phyloP scores from a whole-genome alignment of 2,888 invertebrate genomes.

The Stenotaenia linearis region DNA sequence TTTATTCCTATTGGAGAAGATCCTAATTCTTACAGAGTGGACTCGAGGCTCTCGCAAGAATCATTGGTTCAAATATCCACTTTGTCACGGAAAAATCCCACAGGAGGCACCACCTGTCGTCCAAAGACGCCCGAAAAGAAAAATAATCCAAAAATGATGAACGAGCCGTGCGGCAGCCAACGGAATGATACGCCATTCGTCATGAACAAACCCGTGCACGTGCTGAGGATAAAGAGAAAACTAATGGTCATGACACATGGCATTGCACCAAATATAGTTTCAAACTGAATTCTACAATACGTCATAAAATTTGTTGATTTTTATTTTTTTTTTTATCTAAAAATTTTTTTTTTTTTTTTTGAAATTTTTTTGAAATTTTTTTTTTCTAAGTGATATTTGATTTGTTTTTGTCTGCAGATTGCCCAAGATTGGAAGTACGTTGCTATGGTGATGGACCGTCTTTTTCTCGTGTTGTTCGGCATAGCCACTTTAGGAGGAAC shows the following conservation, averaged over 20 bases:
- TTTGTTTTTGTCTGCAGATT: conserved; percentile 57
- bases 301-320: neutral
- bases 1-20: neutral
- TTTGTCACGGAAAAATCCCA: conserved; percentile 21
- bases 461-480: conserved; percentile 86
- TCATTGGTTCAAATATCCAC: conserved; percentile 26
- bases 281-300: conserved; percentile 2
- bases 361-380: neutral
- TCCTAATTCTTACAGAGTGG: conserved; percentile 19
- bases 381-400: neutral
- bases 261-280: conserved; percentile 1
- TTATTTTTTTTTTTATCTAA: neutral
- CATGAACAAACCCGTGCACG: conserved; percentile 24
- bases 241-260: conserved; percentile 21
- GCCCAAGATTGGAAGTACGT: conserved; percentile 96
- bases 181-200: conserved; percentile 20
- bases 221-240: conserved; percentile 18
- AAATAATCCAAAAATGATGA: conserved; percentile 26
- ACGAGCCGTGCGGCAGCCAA: conserved; percentile 8
- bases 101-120: conserved; percentile 26
- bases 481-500: conserved; percentile 83
- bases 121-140: neutral
- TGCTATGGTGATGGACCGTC: conserved; percentile 85
- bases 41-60: conserved; percentile 5
- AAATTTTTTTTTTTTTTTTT: neutral